Conservation (phyloP, 64 coral and sea anemone species). For the Astreopora myriophthalma region DNA sequence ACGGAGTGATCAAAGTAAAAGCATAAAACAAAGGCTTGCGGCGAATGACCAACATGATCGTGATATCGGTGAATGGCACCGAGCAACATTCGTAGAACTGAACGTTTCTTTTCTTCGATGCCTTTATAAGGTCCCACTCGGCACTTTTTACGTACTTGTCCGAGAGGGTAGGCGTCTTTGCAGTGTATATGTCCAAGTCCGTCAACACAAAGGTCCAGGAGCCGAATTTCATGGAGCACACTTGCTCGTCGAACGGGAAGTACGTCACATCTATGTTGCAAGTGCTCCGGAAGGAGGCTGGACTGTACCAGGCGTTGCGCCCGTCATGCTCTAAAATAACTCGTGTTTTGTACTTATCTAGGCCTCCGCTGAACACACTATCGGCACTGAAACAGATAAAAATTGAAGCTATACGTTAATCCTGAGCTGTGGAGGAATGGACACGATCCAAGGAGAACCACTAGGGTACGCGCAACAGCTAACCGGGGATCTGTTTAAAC, state of each 20-base stretch:
- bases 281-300: constrained; percentile 73
- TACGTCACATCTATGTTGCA: constrained; percentile 81
- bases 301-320: constrained; percentile 70
- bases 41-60: constrained; percentile 67
- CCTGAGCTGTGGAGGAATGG: too few species aligned
- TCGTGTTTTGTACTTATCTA: constrained; percentile 84
- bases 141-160: constrained; percentile 76
- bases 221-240: constrained; percentile 80
- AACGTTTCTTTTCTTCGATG: constrained; percentile 46
- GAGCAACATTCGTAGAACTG: constrained; percentile 59
- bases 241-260: constrained; percentile 83
- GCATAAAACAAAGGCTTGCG: constrained; percentile 83
- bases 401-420: too few species aligned
- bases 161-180: constrained; percentile 26
- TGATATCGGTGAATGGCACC: constrained; percentile 60
- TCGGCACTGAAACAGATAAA: constrained; percentile 52
- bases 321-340: constrained; percentile 69
- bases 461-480: too few species aligned
- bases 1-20: constrained; percentile 82
- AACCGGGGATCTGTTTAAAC: too few species aligned
- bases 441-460: too few species aligned
- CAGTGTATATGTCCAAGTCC: constrained; percentile 61
- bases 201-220: constrained; percentile 71
- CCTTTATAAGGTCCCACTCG: constrained; percentile 68
- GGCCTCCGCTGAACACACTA: constrained; percentile 72